Evolutionary conservation across 2,113 vertebrate genomes (phyloP).

Genomic region (Brachionichthys hirsutus): DNA sequence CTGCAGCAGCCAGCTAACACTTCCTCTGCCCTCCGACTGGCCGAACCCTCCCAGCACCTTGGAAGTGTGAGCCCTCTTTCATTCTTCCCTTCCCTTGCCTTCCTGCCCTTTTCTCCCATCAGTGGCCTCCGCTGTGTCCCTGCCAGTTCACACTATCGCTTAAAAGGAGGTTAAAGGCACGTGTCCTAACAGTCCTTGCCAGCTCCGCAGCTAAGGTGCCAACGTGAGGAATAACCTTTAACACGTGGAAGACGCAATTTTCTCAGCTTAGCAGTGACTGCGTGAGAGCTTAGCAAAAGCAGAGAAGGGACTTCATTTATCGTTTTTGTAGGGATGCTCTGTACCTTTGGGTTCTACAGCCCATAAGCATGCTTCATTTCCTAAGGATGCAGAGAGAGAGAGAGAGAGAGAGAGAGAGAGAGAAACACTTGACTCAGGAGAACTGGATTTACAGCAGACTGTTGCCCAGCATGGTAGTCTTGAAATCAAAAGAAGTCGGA

Average conservation of each 20-base stretch:
- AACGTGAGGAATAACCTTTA: constrained; percentile 46
- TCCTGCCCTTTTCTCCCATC: constrained; percentile 51
- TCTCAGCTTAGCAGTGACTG: constrained; percentile 27
- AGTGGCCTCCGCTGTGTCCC: constrained; percentile 49
- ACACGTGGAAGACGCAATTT: constrained; percentile 57
- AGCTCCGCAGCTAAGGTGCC: constrained; percentile 44
- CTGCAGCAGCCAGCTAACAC: constrained; percentile 36
- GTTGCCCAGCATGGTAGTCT: constrained; percentile 9
- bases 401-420: constrained; percentile 1
- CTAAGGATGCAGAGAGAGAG: constrained; percentile 45
- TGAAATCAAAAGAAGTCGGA: constrained; percentile 42
- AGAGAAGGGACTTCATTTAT: constrained; percentile 24
- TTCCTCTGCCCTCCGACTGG: constrained; percentile 36
- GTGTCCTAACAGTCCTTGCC: constrained; percentile 43
- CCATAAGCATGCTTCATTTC: constrained; percentile 45
- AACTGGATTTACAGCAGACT: neutral
- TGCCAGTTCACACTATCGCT: constrained; percentile 55
- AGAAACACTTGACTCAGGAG: neutral
- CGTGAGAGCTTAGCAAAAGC: constrained; percentile 7
- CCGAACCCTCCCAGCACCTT: constrained; percentile 13
- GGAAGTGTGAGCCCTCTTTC: constrained; percentile 51
- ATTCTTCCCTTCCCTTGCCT: constrained; percentile 24
- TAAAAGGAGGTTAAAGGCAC: constrained; percentile 35
- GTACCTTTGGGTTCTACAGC: constrained; percentile 27
- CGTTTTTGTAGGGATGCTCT: constrained; percentile 52